Evolutionary conservation across 2,888 invertebrate species (phyloP), one percentile per base, ranked within the genome.

Genomic region (Homarus gammarus): DNA sequence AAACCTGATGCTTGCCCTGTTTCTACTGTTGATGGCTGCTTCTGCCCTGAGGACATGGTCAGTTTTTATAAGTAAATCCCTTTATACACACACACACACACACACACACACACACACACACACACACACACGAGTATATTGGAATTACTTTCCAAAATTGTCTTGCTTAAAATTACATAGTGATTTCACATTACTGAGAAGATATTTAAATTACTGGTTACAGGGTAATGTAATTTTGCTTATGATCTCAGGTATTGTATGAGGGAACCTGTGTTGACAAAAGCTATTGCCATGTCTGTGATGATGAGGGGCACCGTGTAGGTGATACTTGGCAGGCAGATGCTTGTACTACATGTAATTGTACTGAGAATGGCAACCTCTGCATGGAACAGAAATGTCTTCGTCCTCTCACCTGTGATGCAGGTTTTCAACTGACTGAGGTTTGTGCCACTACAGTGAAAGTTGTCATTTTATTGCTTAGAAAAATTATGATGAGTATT

Each of bases 41-140:
- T 96, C 95, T 98, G 98, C 94, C 96, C 97, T 0, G 94, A 95
- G 79, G 96, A 96, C 89, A 95, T 96, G 94, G 96, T 96, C 93
- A 90, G 91, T 56, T n/a, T n/a, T n/a, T n/a, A n/a, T n/a, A n/a
- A n/a, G n/a, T n/a, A n/a, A n/a, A n/a, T n/a, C n/a, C n/a, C n/a
- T n/a, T n/a, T n/a, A n/a, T n/a, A n/a, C n/a, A n/a, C n/a, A n/a
- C n/a, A n/a, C n/a, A n/a, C n/a, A n/a, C n/a, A n/a, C n/a, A n/a
- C n/a, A n/a, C n/a, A n/a, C n/a, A n/a, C n/a, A n/a, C n/a, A n/a
- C n/a, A n/a, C n/a, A n/a, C n/a, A n/a, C n/a, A n/a, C n/a, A n/a
- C n/a, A n/a, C n/a, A n/a, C n/a, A n/a, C n/a, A n/a, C n/a, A n/a
- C n/a, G n/a, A n/a, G n/a, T n/a, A n/a, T n/a, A n/a, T n/a, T n/a